Base-by-base conservation (phyloP, 1,140 invertebrate genomes). In the Eriosoma lanigerum region DNA sequence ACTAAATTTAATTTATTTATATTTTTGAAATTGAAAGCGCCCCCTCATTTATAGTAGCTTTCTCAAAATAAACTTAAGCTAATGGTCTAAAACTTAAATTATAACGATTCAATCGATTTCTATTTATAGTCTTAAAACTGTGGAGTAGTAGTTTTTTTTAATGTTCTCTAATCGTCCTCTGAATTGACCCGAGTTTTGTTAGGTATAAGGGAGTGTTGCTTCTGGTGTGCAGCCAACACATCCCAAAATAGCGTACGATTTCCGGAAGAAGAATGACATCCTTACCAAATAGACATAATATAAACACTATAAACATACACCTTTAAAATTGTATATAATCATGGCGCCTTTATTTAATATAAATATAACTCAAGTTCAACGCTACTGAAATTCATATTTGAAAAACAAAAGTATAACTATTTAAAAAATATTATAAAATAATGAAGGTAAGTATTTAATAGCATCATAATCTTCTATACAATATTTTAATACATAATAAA, bases 191-290 rank as follows among this genome's bases (percentile, higher is more conserved):
- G n/a, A 24, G 64, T 15, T 68, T 6, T n/a, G 64, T 46, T 38
- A 29, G n/a, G 62, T 44, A 19, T 21, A 32, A 62, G 60, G 60
- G 60, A 62, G 29, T 32, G 17, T 62, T 62, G 29, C 60, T 12
- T 12, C n/a, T 68, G 38, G 64, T 68, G 4, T 21, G 64, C 38
- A 21, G 64, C 64, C 64, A 68, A 68, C 64, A 15, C 6, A 3
- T 68, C 38, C 38, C 64, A 15, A 68, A 68, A 68, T 68, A 68
- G 38, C 64, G 12, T 15, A 68, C 38, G 32, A 21, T 68, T 68
- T 68, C 38, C 38, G 38, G 64, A 68, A 44, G 64, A 44, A 19
- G 29, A 64, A 32, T 3, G 62, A 62, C 29, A 32, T 32, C 15
- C 17, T 8, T 62, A 32, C 26, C 15, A 32, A 62, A 62, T 32